Evolutionary conservation across 2,888 invertebrate genomes (phyloP), one percentile per base, ranked within the genome.

Genomic region (Microctonus brassicae): DNA sequence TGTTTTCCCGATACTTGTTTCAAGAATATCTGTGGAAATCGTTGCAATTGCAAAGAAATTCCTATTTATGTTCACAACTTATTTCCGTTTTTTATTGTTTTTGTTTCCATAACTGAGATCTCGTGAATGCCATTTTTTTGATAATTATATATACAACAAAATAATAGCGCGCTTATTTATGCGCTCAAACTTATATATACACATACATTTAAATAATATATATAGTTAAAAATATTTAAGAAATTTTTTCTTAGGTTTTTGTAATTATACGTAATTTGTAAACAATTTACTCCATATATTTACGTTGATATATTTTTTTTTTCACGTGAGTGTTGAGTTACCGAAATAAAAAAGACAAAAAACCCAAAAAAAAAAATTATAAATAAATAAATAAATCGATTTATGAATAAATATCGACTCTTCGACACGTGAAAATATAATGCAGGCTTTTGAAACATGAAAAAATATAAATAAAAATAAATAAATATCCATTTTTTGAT

Each of bases 121-220:
- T 83, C 81, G 80, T 83, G 79, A 76, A 80, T 78, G 81, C 81
- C 80, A 83, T 83, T 81, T 81, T 53, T 79, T 78, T 79, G 73
- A 77, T 78, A 79, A 74, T 70, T 70, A 76, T 78, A 76, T 78
- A 78, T 78, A 77, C 78, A 78, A 47, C 69, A 61, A 33, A 64
- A 62, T 33, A 52, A 17, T 58, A n/a, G 62, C 61, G 68, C 75
- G 71, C 65, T 52, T 68, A 47, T 36, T 66, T 73, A 68, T 60
- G 70, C 57, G 66, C 72, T 69, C 68, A 39, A 57, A 61, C 71
- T 57, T 75, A 39, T 68, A 24, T 29, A 68, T 53, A 66, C 71
- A 34, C n/a, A n/a, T n/a, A n/a, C n/a, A n/a, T n/a, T n/a, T 60
- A 20, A 47, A 47, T 7, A 47, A 17, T 33, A 20, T 3, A 47